Evolutionary conservation across 2,888 invertebrate genomes (phyloP).

Genomic region (Mythimna vitellina): DNA sequence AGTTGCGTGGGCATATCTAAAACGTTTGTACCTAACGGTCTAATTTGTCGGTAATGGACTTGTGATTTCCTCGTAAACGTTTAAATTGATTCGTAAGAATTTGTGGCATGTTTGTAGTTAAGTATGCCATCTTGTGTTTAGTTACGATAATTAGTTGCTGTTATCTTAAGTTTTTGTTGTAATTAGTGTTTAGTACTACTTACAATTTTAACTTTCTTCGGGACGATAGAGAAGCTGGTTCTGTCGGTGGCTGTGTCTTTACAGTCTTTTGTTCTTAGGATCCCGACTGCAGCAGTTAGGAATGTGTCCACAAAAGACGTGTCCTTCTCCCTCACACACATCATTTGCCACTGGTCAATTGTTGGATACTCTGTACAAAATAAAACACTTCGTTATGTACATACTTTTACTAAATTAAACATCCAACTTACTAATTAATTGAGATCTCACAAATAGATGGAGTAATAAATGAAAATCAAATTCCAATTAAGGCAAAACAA

Average conservation of each 20-base stretch:
- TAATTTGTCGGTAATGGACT: constrained; percentile 50
- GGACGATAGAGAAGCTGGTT: constrained; percentile 93
- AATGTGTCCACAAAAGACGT: constrained; percentile 96
- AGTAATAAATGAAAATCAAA: constrained; percentile 6
- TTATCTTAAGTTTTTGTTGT: constrained; percentile 15
- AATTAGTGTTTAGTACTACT: constrained; percentile 67
- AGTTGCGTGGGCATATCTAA: constrained; percentile 2
- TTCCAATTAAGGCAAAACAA: constrained; percentile 13
- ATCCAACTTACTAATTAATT: not conserved
- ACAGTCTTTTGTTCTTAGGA: constrained; percentile 91
- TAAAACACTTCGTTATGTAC: not conserved
- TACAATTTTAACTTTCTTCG: constrained; percentile 94
- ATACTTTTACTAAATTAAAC: not conserved
- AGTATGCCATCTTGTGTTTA: constrained; percentile 46
- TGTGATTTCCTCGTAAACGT: constrained; percentile 54
- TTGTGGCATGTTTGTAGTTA: constrained; percentile 48
- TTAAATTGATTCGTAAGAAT: constrained; percentile 60
- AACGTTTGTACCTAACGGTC: constrained; percentile 52
- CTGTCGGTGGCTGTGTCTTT: constrained; percentile 91
- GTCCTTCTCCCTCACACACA: constrained; percentile 95
- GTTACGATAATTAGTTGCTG: constrained; percentile 39
- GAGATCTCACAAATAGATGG: constrained; percentile 14
- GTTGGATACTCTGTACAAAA: constrained; percentile 91
- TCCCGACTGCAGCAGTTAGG: constrained; percentile 95
- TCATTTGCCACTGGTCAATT: constrained; percentile 95